Conservation (phyloP, 2,113 vertebrate species). For the Leucoraja erinaceus region DNA sequence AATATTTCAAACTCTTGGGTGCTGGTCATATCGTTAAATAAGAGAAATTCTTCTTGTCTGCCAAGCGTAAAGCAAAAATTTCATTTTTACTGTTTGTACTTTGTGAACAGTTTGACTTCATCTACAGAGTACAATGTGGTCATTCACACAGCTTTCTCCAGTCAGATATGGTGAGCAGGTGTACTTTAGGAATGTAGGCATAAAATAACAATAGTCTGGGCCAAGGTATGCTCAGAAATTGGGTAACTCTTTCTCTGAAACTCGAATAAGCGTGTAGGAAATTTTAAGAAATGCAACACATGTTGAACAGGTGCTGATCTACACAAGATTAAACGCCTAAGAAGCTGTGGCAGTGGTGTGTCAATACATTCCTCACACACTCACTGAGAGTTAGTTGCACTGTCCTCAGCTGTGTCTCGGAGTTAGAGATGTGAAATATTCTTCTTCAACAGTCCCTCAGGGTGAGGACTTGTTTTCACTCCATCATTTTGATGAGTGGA, state of each 20-base stretch:
- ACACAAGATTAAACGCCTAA: background rate
- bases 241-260: slow-evolving; percentile 11
- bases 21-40: background rate
- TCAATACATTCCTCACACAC: background rate
- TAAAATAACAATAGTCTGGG: background rate
- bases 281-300: background rate
- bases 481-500: too few relatives aligned
- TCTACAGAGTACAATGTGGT: background rate
- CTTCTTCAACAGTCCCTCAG: too few relatives aligned
- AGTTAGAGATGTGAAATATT: background rate
- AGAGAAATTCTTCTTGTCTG: background rate
- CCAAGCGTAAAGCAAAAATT: background rate
- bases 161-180: slow-evolving; percentile 34
- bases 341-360: background rate
- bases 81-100: background rate
- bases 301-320: background rate
- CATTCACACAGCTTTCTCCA: slow-evolving; percentile 13
- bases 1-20: background rate
- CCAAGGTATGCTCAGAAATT: slow-evolving; percentile 32
- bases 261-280: background rate
- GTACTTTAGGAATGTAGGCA: slow-evolving; percentile 26
- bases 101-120: background rate
- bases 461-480: too few relatives aligned
- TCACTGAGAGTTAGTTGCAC: background rate
- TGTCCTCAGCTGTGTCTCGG: background rate